Evolutionary conservation across 37 sponge, comb jelly and placozoan species (phyloP), one percentile per base, ranked within the genome.

Genomic region (Spongilla lacustris): DNA sequence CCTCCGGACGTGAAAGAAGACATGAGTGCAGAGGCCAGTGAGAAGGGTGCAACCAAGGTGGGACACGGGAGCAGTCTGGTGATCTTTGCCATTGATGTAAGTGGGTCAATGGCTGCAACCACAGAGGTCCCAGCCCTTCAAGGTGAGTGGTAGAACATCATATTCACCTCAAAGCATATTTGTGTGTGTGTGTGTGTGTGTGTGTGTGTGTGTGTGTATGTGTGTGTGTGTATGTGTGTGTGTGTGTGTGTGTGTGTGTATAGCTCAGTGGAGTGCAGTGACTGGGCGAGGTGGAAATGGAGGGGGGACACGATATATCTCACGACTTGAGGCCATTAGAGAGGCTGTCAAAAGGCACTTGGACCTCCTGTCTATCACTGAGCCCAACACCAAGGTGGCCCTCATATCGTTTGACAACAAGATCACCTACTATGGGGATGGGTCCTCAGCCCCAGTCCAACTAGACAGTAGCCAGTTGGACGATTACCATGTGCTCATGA

Each of bases 51-150:
- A 30, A 34, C 77, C 22, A 80, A 50, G 66, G 50, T 46, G 6
- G 68, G 84, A 10, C 33, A 72, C 19, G 85, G 74, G 25, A 87
- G 88, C 67, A 78, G 81, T 23, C 27, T 95, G 81, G 88, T 97
- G 35, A 88, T 95, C 13, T 97, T 93, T 88, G 96, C 93, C 22
- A 84, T 97, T 32, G 98, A 97, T 75, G 75, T 95, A 50, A 95
- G 95, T 86, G 93, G 95, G 0, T 95, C 95, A 5, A 97, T 97
- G 98, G 81, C 79, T 29, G 66, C 48, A 79, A 95, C 95, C 30
- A 89, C 84, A 24, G 84, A 92, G 33, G 91, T 97, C 0, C 95
- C 95, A 58, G 88, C 78, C 0, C 90, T 97, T 5, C 98, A 97
- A 89, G 92, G 95, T 95, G 37, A 81, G 73, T 24, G 6, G 27